Evolutionary conservation across 1,140 invertebrate genomes (phyloP), one percentile per base, ranked within the genome.

Genomic region (Caenorhabditis brenneri): DNA sequence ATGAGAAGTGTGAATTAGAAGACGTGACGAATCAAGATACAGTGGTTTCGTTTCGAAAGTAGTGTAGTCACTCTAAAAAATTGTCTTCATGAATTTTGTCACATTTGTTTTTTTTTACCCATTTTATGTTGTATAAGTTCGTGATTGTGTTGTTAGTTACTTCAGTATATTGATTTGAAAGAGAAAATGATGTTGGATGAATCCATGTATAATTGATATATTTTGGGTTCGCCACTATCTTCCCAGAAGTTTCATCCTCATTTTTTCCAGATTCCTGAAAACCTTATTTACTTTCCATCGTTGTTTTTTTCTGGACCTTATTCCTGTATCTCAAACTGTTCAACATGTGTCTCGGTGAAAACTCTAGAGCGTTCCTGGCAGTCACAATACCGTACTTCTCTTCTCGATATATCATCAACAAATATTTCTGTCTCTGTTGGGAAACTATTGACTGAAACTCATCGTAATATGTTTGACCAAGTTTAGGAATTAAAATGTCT

Each of bases 401-500:
- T 15, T 81, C 7, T 7, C 33, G 1, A 29, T 36, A 55, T 2
- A 31, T 9, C 0, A 53, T 16, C 19, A n/a, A n/a, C 22, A 81
- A 9, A 22, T n/a, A 1, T 9, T 15, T 22, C 19, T 6, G 24
- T 22, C 5, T 29, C 24, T 36, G 19, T 19, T 15, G 0, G n/a
- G 7, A 9, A 2, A 60, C 31, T 9, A 83, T 15, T 22, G 24
- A 15, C 19, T 79, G 12, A 31, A 79, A 83, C 55, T 83, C 82
- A 27, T 51, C 65, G 2, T 16, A 12, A 49, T 83, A 83, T 5
- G 65, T 42, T 29, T n/a, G 58, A 42, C 69, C 82, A 5, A 69
- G 2, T 16, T 48, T n/a, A 0, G 82, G 82, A 29, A 83, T 53
- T 4, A 83, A 9, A 31, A 83, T 24, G 48, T 83, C 69, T 12